These are phyloP conservation scores for Hetaerina americana DNA, from an alignment of 1,140 invertebrate genomes.

Conservation along the genomic window DNA sequence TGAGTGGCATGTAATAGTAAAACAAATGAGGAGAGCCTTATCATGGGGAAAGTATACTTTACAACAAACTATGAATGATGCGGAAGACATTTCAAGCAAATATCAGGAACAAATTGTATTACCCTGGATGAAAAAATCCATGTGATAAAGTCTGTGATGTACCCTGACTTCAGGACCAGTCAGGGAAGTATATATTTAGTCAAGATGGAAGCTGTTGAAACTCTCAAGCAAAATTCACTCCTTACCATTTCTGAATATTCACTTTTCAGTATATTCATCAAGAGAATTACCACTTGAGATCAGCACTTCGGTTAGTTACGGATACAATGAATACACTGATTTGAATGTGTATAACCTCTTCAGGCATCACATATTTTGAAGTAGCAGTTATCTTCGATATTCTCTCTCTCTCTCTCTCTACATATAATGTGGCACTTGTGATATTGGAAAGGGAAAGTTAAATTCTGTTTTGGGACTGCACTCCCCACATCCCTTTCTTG, in stretches of 20 bases:
- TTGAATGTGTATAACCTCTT: too few relatives aligned
- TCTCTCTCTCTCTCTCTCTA: too few relatives aligned
- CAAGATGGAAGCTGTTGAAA: too few relatives aligned
- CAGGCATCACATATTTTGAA: too few relatives aligned
- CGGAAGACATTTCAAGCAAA: background rate
- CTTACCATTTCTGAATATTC: background rate
- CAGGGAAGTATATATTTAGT: too few relatives aligned
- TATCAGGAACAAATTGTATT: background rate
- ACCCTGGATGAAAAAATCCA: background rate
- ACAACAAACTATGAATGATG: background rate
- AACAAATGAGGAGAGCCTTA: too few relatives aligned
- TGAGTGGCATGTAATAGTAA: background rate
- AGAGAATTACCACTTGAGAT: background rate
- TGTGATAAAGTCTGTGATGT: background rate
- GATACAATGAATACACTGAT: background rate
- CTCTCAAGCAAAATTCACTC: too few relatives aligned
- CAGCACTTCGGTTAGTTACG: background rate
- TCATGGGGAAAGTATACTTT: too few relatives aligned
- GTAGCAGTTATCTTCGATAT: too few relatives aligned
- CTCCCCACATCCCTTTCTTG: background rate
- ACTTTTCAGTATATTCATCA: background rate
- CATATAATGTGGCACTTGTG: background rate
- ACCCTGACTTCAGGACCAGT: background rate
- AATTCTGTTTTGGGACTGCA: too few relatives aligned
- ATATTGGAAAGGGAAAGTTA: background rate